Base-by-base conservation (phyloP, 2,888 invertebrate genomes). In the Heliconius ismenius region DNA sequence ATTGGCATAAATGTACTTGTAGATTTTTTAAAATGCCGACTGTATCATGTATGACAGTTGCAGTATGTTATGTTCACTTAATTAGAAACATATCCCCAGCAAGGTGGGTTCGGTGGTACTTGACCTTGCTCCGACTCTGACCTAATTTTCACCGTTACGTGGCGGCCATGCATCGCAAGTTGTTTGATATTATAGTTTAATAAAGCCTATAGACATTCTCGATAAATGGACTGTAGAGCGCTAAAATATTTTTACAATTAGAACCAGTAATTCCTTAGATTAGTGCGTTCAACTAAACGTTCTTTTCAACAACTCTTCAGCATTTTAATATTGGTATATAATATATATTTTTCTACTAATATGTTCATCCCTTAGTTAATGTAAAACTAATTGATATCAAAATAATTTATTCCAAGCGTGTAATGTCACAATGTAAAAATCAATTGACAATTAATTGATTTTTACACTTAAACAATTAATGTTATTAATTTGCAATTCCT, bases 101-200 rank as follows among this genome's bases (percentile, higher is more conserved):
- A 62, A 62, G 24, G 67, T 24, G 54, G 58, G 75, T 75, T 76
- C 78, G 79, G 73, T 78, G 81, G 79, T 82, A 83, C 84, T 82
- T 83, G 81, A 84, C 84, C 84, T 84, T 84, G 83, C 83, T 80
- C 81, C 81, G 79, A 77, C 75, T 78, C 75, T 84, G 83, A 83
- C 84, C 84, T 76, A 81, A 76, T 83, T 83, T 78, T 77, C 75
- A 62, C 78, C 76, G 74, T 63, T 62, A 67, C 70, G 7, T 68
- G 32, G 62, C 64, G 79, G 81, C 79, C 81, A 81, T 80, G 79
- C 79, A 76, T 77, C n/a, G 13, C 1, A 43, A 43, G 43, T 43
- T 43, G 15, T 43, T 43, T 43, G 15, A 43, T 15, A 15, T 43
- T 15, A 43, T 15, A 43, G 13, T 43, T 43, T 4, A 43, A 43